Base-by-base conservation (phyloP, 1,140 invertebrate species). In the Listronotus oregonensis region DNA sequence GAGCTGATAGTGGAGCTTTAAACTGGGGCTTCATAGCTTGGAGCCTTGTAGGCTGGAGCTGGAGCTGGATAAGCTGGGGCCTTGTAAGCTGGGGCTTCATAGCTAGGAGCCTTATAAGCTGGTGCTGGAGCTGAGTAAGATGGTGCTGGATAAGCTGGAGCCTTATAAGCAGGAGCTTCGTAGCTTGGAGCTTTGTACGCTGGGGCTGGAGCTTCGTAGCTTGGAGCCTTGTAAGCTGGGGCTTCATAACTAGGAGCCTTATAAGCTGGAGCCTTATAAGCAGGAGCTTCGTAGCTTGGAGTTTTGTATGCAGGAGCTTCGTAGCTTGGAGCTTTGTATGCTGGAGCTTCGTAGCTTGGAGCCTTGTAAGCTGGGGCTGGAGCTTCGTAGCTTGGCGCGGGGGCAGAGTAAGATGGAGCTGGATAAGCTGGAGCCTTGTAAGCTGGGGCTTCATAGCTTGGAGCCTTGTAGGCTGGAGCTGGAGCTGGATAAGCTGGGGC, bases 241-340 rank as follows among this genome's bases (percentile, higher is more conserved):
- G 34, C 34, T 1, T 12, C 8, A 7, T 37, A 37, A 8, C 34
- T 31, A 27, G 40, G 17, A 52, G 27, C 43, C 11, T 44, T 5
- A 7, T 37, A 37, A 12, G 34, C 34, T 37, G 34, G 34, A 7
- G 34, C 34, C 2, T 9, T 10, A 12, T 37, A 37, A 10, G 3
- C 62, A 44, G 62, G 8, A 37, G 34, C 34, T 10, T 9, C 1
- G 34, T 37, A 37, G 11, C 8, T 10, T 37, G 63, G 66, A 17
- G 61, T 64, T 44, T 15, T 37, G 43, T 63, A 68, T 12, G 59
- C 17, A 34, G 65, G 58, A 27, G 65, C 51, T 32, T 52, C 32
- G 40, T 40, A 11, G 56, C 61, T 15, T 10, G 60, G 40, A 6
- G 40, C 31, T 15, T 9, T 21, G 34, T 50, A 51, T 32, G 34